Base-by-base conservation (phyloP, 2,797 vertebrate species). In the Hafferia zeledoni region DNA sequence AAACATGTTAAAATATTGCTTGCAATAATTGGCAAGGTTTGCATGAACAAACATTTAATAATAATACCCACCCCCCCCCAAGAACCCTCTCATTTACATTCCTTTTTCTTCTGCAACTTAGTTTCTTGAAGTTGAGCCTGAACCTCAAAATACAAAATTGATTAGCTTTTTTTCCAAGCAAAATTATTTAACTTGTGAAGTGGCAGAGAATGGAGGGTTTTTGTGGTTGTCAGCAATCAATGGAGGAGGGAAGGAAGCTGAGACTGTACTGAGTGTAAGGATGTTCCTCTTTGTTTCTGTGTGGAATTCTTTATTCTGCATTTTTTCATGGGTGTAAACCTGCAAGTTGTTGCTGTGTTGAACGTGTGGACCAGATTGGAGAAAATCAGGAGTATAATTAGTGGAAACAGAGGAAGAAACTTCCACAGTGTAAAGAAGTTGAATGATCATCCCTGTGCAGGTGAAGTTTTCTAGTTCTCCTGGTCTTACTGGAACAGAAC, bases 1-100 rank as follows among this genome's bases (percentile, higher is more conserved):
- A 89, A 89, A 41, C 20, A 25, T 18, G 17, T 57, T 84, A 63
- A 82, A 82, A 44, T 75, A 77, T 22, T 59, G 28, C 70, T 86
- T 87, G 61, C 30, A 52, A 5, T 76, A 76, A 77, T 28, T 87
- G 52, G 25, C 27, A 53, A 23, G 6, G 8, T 83, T 90, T 91
- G 25, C n/a, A 65, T 55, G 28, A 85, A 71, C 67, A 82, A 70
- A 57, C 31, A 31, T 17, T 79, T 57, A 53, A 53, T 27, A 91
- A 52, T 44, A 77, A 68, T 28, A 13, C 17, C 16, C 41, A 11
- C 7, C 4, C 1, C 7, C 8, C 1, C 4, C 4, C 6, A 35
- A 14, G 9, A 60, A 7, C 18, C 6, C 17, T 83, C 27, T 87
- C 6, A 11, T 39, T 43, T 57, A 43, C 11, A 30, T 85, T 83